Evolutionary conservation across 1,140 invertebrate species (phyloP).

Genomic region (Zaprionus ghesquierei): DNA sequence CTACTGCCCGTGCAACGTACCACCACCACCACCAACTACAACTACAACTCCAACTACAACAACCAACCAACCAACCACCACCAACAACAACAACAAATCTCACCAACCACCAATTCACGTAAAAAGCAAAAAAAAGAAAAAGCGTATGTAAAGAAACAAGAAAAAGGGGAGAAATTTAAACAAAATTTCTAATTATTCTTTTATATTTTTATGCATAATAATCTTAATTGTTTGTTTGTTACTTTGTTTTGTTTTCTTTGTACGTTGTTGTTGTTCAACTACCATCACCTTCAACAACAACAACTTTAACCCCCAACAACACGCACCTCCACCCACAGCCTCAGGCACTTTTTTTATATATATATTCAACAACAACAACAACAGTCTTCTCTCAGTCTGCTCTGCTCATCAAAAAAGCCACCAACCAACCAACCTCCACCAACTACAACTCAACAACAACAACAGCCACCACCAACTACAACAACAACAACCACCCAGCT

Average conservation of each 20-base stretch:
- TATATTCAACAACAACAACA: constrained; percentile 35
- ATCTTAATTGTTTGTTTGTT: constrained; percentile 4
- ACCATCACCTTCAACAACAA: not conserved
- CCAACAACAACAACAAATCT: constrained; percentile 26
- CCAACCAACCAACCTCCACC: constrained; percentile 10
- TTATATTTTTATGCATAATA: not conserved
- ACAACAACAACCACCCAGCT: constrained; percentile 15
- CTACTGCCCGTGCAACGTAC: constrained; percentile 18
- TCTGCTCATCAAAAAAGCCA: constrained; percentile 51
- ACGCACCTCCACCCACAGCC: not conserved
- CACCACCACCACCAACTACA: constrained; percentile 5
- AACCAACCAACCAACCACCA: constrained; percentile 14
- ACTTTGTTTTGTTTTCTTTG: constrained; percentile 9
- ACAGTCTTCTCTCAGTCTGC: constrained; percentile 67
- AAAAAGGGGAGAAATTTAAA: not conserved
- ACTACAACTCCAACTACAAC: constrained; percentile 19
- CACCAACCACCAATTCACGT: constrained; percentile 26
- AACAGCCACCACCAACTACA: constrained; percentile 35
- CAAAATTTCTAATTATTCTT: not conserved
- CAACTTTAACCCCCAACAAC: constrained; percentile 12
- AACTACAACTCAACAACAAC: constrained; percentile 23
- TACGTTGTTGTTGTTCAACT: constrained; percentile 32
- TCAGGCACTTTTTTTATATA: not conserved
- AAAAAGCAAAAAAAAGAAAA: constrained; percentile 18
- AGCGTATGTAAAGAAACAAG: constrained; percentile 36